phyloP scores from a whole-genome alignment of 1,140 invertebrate species.

The Asobara japonica region DNA sequence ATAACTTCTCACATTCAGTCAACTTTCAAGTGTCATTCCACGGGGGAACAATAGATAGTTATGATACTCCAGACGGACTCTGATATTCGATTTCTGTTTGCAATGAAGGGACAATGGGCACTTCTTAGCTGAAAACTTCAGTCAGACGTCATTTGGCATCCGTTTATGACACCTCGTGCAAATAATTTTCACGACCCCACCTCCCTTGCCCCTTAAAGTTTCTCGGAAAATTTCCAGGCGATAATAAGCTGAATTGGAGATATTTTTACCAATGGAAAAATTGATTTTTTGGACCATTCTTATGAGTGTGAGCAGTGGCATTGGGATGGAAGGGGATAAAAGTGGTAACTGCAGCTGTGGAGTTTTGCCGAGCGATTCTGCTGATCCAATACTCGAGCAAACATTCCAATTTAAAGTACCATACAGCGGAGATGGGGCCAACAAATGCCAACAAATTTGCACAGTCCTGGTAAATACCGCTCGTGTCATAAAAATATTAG shows the following conservation, averaged over 20 bases:
- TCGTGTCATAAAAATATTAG: background rate
- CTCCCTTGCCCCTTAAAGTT: too few relatives aligned
- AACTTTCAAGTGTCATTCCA: background rate
- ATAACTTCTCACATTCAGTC: background rate
- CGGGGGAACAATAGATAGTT: conserved; percentile 2
- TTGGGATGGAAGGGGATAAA: background rate
- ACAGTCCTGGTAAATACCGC: conserved; percentile 37
- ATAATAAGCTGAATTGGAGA: background rate
- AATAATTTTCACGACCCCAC: background rate
- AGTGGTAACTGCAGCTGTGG: conserved; percentile 41
- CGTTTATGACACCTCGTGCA: background rate
- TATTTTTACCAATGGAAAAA: background rate
- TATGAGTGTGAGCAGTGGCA: background rate
- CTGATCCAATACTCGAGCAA: conserved; percentile 43
- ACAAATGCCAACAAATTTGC: conserved; percentile 42
- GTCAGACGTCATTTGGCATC: background rate
- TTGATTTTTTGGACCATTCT: background rate
- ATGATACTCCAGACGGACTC: background rate
- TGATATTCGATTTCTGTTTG: background rate
- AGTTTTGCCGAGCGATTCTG: conserved; percentile 30
- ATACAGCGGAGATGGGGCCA: conserved; percentile 38
- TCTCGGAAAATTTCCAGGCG: background rate
- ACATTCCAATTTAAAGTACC: conserved; percentile 38
- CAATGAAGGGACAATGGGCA: background rate
- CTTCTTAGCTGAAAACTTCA: background rate